Evolutionary conservation across 30 jellyfish, hydroid and myxozoan genomes (phyloP).

Genomic region (Hydractinia echinata): DNA sequence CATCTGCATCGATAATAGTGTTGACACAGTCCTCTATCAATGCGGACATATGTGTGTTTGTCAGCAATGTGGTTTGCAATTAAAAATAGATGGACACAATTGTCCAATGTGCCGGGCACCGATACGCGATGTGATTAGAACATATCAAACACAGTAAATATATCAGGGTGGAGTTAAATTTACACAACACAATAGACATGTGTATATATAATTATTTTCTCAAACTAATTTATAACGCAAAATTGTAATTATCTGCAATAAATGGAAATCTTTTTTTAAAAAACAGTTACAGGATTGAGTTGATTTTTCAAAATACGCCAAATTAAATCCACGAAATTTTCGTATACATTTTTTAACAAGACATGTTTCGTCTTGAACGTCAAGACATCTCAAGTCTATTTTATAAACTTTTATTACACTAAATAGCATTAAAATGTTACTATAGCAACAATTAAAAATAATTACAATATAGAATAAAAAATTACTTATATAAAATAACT

Average conservation of each 20-base stretch:
- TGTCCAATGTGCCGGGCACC: conserved; percentile 96
- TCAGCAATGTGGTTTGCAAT: conserved; percentile 60
- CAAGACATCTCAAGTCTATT: not conserved
- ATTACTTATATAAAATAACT: not conserved
- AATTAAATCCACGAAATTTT: too few species aligned
- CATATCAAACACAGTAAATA: conserved; percentile 55
- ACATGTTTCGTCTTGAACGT: conserved; percentile 12
- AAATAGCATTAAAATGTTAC: not conserved
- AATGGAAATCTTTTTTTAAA: too few species aligned
- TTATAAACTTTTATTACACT: not conserved
- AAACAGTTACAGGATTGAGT: too few species aligned
- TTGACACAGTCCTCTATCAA: conserved; percentile 73
- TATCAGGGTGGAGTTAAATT: not conserved
- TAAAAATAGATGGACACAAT: conserved; percentile 69
- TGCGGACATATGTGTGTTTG: conserved; percentile 95
- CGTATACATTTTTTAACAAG: not conserved
- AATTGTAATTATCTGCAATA: too few species aligned
- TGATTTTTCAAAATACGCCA: too few species aligned
- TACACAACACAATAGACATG: too few species aligned
- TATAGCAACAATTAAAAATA: not conserved
- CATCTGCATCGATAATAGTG: conserved; percentile 64
- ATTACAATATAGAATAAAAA: not conserved
- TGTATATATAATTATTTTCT: too few species aligned
- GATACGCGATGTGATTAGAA: conserved; percentile 65
- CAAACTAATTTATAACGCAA: too few species aligned